Base-by-base conservation (phyloP, 2,888 invertebrate species). In the Ernsta delagoae region DNA sequence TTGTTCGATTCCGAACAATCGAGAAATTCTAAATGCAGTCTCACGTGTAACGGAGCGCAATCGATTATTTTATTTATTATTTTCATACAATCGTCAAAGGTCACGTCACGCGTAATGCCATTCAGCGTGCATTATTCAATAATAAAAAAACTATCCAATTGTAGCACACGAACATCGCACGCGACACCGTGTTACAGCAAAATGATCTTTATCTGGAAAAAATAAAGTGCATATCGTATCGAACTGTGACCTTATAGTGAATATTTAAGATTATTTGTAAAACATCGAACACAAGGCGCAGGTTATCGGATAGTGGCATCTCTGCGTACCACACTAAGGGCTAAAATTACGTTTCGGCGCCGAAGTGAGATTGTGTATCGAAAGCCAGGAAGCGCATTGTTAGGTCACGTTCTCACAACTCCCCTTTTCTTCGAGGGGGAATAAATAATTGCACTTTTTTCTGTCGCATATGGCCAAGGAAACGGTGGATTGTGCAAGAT, bases 381-480 rank as follows among this genome's bases (percentile, higher is more conserved):
- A 90, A 92, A 92, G 92, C 89, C 90, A 92, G 93, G 92, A 92
- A 92, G 92, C 91, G 84, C 88, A 92, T 93, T 93, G 93, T 93
- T 91, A 86, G 93, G 92, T 91, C 93, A 93, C 93, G 93, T 92
- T 92, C 93, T 89, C 92, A 92, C 92, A 91, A 87, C 91, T 91
- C 92, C 91, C 90, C 91, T 89, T 91, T 92, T 92, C 90, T 92
- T 91, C 85, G 88, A 89, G 90, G 92, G 90, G 90, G 92, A 91
- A 92, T 91, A 91, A 91, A 92, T 92, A 92, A 93, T 92, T 93
- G 93, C 92, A 92, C 90, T 93, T 93, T 93, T 93, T 93, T 92
- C 90, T 90, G 92, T 90, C 92, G 89, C 93, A 93, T 92, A 92
- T 93, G 93, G 92, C 92, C 86, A 89, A 92, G 91, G 90, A 92